phyloP scores from a whole-genome alignment of 2,797 vertebrate genomes.

The Adrianichthys oophorus region DNA sequence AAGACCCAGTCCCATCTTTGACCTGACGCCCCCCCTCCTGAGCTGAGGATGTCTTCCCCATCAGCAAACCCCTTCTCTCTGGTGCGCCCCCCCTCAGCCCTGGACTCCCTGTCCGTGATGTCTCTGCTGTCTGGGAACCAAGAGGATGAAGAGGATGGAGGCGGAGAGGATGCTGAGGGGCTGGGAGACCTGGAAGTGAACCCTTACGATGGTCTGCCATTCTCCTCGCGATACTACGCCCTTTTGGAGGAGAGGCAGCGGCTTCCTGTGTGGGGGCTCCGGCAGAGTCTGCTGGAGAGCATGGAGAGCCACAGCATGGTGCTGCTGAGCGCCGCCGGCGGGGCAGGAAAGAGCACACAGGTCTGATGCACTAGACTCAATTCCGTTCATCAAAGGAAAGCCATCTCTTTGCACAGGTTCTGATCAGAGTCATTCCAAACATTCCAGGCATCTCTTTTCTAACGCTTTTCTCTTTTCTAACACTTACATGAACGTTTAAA shows the following conservation, averaged over 20 bases:
- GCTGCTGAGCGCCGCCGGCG: constrained; percentile 83
- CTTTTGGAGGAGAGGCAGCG: constrained; percentile 81
- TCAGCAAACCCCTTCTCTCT: constrained; percentile 17
- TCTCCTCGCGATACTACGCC: constrained; percentile 90
- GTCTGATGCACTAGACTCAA: constrained; percentile 32
- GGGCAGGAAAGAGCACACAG: constrained; percentile 94
- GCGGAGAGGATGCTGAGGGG: constrained; percentile 44
- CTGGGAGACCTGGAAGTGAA: constrained; percentile 88
- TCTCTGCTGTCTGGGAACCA: constrained; percentile 76
- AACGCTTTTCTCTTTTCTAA: too few species aligned
- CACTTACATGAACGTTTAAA: too few species aligned
- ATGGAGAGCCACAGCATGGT: constrained; percentile 85
- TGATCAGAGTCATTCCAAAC: too few species aligned
- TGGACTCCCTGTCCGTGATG: constrained; percentile 76
- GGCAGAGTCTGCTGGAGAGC: constrained; percentile 83
- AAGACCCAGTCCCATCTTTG: constrained; percentile 42
- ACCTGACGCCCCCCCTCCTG: constrained; percentile 1
- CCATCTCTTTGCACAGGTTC: too few species aligned
- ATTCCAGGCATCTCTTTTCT: too few species aligned
- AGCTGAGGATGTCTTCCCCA: constrained; percentile 60
- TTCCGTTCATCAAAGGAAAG: too few species aligned
- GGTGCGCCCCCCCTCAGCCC: constrained; percentile 12
- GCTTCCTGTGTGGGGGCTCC: constrained; percentile 84
- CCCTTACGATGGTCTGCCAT: constrained; percentile 92
- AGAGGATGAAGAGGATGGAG: constrained; percentile 57